Evolutionary conservation across 2,888 invertebrate species (phyloP).

Genomic region (Spisula subtruncata): DNA sequence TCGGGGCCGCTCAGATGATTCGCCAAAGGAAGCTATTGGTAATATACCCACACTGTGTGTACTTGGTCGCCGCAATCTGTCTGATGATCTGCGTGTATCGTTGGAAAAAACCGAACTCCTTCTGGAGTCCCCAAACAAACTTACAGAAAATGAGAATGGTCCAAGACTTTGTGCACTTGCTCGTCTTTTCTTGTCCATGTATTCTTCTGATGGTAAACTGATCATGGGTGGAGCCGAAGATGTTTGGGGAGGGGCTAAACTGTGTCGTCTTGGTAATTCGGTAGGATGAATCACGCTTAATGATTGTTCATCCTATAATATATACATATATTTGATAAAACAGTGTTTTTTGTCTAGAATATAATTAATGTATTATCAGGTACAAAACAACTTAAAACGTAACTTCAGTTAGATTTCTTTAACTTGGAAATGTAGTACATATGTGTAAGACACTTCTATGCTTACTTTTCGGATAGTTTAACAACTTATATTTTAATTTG

Average conservation of each 20-base stretch:
- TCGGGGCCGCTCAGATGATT: conserved; percentile 80
- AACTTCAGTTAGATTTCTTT: no score
- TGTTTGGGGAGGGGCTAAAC: conserved; percentile 81
- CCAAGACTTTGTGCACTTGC: conserved; percentile 87
- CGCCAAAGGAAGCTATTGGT: conserved; percentile 83
- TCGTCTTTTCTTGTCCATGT: conserved; percentile 81
- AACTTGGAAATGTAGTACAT: not conserved
- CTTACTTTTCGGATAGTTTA: no score
- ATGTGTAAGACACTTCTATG: no score
- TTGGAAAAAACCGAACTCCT: conserved; percentile 69
- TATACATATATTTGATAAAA: not conserved
- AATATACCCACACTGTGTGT: conserved; percentile 83
- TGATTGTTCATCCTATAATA: conserved; percentile 63
- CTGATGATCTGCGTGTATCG: conserved; percentile 70
- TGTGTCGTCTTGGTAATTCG: conserved; percentile 80
- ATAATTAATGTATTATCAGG: no score
- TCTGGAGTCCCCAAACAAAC: conserved; percentile 79
- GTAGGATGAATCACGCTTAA: conserved; percentile 61
- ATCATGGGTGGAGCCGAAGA: conserved; percentile 78
- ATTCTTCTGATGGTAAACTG: conserved; percentile 82
- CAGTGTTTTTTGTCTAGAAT: no score
- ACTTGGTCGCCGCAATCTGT: conserved; percentile 77
- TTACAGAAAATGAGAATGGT: conserved; percentile 83
- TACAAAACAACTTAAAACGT: no score
- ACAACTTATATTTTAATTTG: no score